Evolutionary conservation across 2,888 invertebrate genomes (phyloP), one percentile per base, ranked within the genome.

Genomic region (Coenonympha glycerion): DNA sequence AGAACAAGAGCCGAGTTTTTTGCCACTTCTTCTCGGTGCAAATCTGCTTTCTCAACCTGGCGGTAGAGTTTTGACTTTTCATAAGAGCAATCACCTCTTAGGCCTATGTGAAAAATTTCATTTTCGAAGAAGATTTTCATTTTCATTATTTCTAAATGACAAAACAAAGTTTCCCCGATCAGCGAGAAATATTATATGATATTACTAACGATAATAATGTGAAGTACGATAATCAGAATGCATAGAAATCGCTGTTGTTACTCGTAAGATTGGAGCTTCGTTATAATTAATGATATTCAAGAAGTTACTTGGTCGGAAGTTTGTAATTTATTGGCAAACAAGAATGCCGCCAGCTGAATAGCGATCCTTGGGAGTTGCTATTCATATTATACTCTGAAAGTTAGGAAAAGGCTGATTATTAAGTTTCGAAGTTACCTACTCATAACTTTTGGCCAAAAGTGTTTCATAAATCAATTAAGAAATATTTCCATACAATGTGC

Each of bases 271-370:
- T 62, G 64, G 55, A 61, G 60, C 62, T 68, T 71, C 65, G 66
- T 72, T 68, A 68, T 68, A 67, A 68, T 71, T 76, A 76, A 74
- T 76, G 70, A 67, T 70, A 74, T 74, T 73, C 75, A 63, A 65
- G 62, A 73, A 76, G 63, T 76, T 70, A 18, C 48, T 56, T 63
- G 61, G 41, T 49, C 28, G 53, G 41, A 70, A 73, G 60, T 76
- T 71, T 47, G 62, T 69, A 74, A 76, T 73, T 73, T 74, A 76
- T 74, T 68, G 64, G 59, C 63, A 68, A 71, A 73, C 73, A 71
- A 64, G 60, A 16, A 52, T 21, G 57, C 58, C 56, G 61, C 58
- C 53, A 65, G 65, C 64, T 66, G 69, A 67, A 71, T 73, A 66
- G 65, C 68, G 65, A 64, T 60, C 55, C 52, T 40, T 47, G 53